Evolutionary conservation across 1,140 invertebrate genomes (phyloP).

Genomic region (Pararge aegeria): DNA sequence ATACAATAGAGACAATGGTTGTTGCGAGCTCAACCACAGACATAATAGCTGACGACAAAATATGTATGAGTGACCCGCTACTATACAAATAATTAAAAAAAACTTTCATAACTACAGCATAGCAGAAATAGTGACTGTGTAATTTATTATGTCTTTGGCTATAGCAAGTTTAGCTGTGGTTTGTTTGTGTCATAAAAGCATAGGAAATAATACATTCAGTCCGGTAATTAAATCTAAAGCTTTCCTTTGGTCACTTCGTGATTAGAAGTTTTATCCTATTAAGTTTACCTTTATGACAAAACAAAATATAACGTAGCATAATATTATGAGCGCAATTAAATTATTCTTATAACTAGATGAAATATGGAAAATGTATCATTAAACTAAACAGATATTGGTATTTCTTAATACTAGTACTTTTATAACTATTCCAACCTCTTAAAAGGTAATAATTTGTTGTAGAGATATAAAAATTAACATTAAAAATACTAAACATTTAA

Average conservation of each 20-base stretch:
- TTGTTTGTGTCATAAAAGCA: not conserved
- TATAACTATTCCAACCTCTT: not conserved
- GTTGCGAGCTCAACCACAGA: not conserved
- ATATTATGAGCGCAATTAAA: not conserved
- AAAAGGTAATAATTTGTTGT: not conserved
- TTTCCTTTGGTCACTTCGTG: no score
- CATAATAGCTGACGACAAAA: not conserved
- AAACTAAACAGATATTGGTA: no score
- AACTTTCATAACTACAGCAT: not conserved
- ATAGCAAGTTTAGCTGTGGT: not conserved
- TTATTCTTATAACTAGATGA: no score
- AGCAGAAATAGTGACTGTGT: not conserved
- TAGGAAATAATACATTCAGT: no score
- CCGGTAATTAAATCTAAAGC: no score
- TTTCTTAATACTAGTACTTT: not conserved
- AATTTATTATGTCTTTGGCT: not conserved
- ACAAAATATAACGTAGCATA: not conserved
- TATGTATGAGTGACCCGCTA: not conserved
- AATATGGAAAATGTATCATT: no score
- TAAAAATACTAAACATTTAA: not conserved
- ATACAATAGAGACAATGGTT: constrained; percentile 9
- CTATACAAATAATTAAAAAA: not conserved
- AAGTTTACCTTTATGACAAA: not conserved
- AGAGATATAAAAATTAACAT: not conserved
- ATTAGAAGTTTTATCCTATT: not conserved